Evolutionary conservation across 2,797 vertebrate genomes (phyloP).

Genomic region (Aplochiton taeniatus): DNA sequence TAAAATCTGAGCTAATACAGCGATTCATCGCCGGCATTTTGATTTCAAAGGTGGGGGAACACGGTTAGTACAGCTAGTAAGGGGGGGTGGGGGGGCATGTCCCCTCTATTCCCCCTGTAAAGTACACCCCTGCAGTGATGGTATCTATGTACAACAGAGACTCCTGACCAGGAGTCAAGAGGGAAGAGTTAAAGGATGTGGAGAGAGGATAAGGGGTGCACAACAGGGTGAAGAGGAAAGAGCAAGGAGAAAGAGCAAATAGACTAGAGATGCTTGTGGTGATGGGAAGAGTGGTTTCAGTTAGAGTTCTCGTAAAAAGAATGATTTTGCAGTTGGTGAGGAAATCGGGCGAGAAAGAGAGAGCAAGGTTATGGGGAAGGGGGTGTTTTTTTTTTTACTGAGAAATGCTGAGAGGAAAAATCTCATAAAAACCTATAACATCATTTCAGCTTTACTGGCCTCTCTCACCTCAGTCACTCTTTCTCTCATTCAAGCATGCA

Average conservation of each 20-base stretch:
- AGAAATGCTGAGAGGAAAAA: constrained; percentile 33
- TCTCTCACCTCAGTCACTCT: background rate
- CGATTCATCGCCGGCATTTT: too few species aligned
- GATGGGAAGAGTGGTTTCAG: constrained; percentile 65
- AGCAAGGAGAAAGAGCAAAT: constrained; percentile 55
- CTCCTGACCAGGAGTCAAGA: background rate
- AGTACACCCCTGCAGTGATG: too few species aligned
- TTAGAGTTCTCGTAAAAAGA: constrained; percentile 67
- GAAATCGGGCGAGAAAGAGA: constrained; percentile 33
- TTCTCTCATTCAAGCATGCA: background rate
- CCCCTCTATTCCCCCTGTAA: too few species aligned
- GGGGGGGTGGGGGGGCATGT: too few species aligned
- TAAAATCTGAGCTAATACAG: too few species aligned
- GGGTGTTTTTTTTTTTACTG: constrained; percentile 12
- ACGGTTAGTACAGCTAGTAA: too few species aligned
- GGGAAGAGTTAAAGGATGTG: background rate
- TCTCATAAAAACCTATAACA: constrained; percentile 18
- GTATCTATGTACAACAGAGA: too few species aligned
- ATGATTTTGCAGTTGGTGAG: constrained; percentile 65
- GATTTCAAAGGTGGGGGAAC: too few species aligned
- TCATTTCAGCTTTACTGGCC: constrained; percentile 20
- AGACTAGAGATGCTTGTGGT: constrained; percentile 77
- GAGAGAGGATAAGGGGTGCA: background rate
- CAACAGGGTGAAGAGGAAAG: constrained; percentile 37
- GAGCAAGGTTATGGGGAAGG: constrained; percentile 7